Percentiles rank a stretch among this genome's conserved stretches.
phyloP scores from a whole-genome alignment of 1,140 invertebrate species.

The Daktulosphaira vitifoliae region DNA sequence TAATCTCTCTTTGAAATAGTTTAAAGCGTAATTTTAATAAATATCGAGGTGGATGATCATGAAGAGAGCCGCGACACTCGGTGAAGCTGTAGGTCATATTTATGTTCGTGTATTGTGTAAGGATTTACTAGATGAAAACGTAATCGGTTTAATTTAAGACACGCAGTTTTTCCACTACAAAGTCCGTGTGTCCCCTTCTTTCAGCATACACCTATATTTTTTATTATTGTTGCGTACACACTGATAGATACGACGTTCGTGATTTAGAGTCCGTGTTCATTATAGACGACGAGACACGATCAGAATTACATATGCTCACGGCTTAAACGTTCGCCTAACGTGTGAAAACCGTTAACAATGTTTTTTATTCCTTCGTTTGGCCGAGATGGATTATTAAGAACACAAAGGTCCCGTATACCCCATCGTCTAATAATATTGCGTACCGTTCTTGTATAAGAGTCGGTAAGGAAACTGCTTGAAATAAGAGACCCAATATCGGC shows the following conservation, averaged over 20 bases:
- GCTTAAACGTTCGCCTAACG: background rate
- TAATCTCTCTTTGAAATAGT: no score
- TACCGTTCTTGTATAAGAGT: no score
- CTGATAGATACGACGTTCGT: background rate
- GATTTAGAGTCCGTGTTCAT: slow-evolving; percentile 25
- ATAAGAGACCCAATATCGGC: no score
- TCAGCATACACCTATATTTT: background rate
- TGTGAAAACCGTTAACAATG: slow-evolving; percentile 14
- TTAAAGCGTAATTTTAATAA: no score
- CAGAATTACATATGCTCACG: background rate
- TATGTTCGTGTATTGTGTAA: background rate
- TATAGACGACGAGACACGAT: slow-evolving; percentile 3
- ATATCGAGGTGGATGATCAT: no score
- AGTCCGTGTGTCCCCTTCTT: background rate
- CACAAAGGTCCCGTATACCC: no score
- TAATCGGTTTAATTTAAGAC: slow-evolving; percentile 22
- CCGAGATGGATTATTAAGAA: no score
- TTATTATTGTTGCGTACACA: background rate
- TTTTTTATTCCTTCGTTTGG: no score
- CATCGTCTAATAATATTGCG: no score
- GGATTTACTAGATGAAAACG: slow-evolving; percentile 20
- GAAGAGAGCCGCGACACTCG: no score
- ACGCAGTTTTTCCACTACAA: background rate
- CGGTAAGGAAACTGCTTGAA: no score
- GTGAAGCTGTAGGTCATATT: no score